phyloP scores from a whole-genome alignment of 1,140 invertebrate genomes.

The Caenorhabditis latens region DNA sequence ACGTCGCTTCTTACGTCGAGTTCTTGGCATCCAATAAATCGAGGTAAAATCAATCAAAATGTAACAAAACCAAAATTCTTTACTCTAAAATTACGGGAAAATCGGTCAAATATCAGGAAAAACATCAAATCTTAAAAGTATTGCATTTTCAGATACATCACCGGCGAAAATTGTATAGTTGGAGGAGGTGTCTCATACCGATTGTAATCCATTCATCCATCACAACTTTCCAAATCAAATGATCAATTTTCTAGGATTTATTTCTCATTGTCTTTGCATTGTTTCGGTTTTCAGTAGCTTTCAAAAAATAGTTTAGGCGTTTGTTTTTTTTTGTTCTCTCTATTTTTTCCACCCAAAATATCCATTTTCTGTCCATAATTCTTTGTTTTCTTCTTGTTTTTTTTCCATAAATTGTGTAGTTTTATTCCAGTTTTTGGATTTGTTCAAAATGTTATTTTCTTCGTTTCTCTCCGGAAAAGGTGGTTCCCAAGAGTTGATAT shows the following conservation, averaged over 20 bases:
- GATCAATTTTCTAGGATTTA: constrained; percentile 19
- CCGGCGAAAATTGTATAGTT: constrained; percentile 58
- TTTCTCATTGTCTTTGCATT: neutral
- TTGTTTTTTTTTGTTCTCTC: neutral
- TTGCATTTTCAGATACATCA: constrained; percentile 56
- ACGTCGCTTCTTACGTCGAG: constrained; percentile 56
- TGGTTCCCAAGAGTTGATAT: neutral
- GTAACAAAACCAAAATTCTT: neutral
- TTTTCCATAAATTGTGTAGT: neutral
- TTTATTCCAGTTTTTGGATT: too few species aligned
- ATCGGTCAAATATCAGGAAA: too few species aligned
- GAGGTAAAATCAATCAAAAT: neutral
- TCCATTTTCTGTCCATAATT: constrained; percentile 46
- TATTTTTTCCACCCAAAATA: neutral
- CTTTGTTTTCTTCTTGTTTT: neutral
- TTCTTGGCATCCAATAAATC: constrained; percentile 48
- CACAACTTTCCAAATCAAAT: neutral
- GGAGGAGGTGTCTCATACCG: constrained; percentile 59
- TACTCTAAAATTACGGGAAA: neutral
- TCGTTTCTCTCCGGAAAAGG: neutral
- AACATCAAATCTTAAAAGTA: too few species aligned
- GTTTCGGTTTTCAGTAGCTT: too few species aligned
- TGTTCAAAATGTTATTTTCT: too few species aligned
- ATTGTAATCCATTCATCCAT: neutral
- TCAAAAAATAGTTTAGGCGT: too few species aligned